Percentiles rank a stretch among this genome's conserved stretches.
These are phyloP conservation scores for Dolomedes plantarius DNA, from an alignment of 2,888 invertebrate species.

Conservation along the genomic window DNA sequence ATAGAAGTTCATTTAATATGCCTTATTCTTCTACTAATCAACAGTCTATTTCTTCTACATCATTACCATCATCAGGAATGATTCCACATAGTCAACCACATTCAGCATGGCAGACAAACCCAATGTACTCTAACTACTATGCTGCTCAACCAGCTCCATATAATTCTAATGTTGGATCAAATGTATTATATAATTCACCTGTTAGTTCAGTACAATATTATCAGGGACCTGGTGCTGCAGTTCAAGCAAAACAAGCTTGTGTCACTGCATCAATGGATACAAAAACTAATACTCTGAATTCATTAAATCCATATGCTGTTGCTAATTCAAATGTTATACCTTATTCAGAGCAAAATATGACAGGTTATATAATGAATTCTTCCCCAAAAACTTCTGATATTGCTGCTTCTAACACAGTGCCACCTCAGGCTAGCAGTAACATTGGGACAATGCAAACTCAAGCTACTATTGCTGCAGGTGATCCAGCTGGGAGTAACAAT, in stretches of 20 bases:
- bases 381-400: background rate
- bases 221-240: constrained; percentile 6
- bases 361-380: background rate
- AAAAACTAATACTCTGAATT: constrained; percentile 39
- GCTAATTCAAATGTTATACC: background rate
- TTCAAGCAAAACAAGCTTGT: constrained; percentile 20
- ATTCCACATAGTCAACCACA: background rate
- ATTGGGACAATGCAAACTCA: background rate
- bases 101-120: background rate
- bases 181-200: background rate
- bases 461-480: background rate
- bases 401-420: background rate
- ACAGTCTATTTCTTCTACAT: background rate
- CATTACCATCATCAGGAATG: background rate
- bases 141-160: constrained; percentile 4
- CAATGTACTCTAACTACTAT: constrained; percentile 13
- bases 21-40: constrained; percentile 11
- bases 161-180: background rate
- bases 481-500: background rate
- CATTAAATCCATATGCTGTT: constrained; percentile 9
- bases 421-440: background rate
- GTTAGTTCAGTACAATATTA: constrained; percentile 31
- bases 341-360: background rate
- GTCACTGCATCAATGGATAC: constrained; percentile 62
- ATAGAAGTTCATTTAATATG: background rate